Evolutionary conservation across 2,113 vertebrate genomes (phyloP).

Genomic region (Cacatua alba): DNA sequence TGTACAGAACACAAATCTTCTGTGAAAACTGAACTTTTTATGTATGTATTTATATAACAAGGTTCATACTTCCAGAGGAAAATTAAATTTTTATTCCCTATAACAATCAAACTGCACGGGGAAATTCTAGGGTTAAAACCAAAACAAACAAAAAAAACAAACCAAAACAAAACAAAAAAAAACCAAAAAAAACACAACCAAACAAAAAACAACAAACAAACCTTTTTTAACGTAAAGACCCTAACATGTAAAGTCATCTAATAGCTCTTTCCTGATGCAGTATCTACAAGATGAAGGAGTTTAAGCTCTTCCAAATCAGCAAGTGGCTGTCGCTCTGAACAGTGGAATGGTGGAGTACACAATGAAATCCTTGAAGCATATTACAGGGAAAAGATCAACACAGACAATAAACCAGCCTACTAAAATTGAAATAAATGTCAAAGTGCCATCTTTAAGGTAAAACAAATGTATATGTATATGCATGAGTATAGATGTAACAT

Average conservation of each 20-base stretch:
- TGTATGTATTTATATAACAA: not conserved
- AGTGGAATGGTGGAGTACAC: not conserved
- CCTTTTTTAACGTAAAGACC: not conserved
- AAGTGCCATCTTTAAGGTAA: not conserved
- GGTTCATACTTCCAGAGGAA: not conserved
- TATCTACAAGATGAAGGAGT: not conserved
- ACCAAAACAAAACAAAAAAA: no score
- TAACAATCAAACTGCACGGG: not conserved
- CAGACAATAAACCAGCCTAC: not conserved
- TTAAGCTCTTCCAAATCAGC: not conserved
- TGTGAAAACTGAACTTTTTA: not conserved
- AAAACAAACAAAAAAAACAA: not conserved
- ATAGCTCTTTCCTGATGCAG: not conserved
- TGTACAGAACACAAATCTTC: not conserved
- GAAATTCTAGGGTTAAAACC: not conserved
- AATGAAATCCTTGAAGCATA: not conserved
- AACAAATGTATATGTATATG: not conserved
- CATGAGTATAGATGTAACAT: not conserved
- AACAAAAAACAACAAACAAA: not conserved
- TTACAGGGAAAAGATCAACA: not conserved
- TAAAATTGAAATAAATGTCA: constrained; percentile 27
- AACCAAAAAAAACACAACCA: no score
- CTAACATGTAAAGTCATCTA: not conserved
- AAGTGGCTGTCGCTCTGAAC: not conserved
- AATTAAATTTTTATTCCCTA: not conserved